Conservation (phyloP, 2,888 invertebrate species). For the Drosophila anomelani region DNA sequence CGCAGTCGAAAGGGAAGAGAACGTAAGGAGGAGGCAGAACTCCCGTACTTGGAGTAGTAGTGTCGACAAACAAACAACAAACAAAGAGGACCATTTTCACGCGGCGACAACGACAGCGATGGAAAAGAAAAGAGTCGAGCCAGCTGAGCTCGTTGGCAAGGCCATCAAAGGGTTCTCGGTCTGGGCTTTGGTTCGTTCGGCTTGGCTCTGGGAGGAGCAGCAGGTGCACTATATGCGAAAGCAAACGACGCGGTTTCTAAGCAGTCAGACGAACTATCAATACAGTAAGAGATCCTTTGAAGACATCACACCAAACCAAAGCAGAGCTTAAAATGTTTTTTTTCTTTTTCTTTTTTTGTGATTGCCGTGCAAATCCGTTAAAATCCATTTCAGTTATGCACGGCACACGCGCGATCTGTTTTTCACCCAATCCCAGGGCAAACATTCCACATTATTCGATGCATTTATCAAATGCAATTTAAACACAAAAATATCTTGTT, state of each 20-base stretch:
- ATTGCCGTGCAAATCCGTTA: conserved; percentile 13
- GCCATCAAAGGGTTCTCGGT: conserved; percentile 35
- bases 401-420: conserved; percentile 21
- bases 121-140: conserved; percentile 32
- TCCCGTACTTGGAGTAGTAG: conserved; percentile 28
- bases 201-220: conserved; percentile 10
- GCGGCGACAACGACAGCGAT: conserved; percentile 51
- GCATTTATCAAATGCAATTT: conserved; percentile 60
- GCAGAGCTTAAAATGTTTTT: conserved; percentile 5
- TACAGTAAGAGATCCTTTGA: conserved; percentile 46
- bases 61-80: conserved; percentile 75
- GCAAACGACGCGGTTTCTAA: conserved; percentile 50
- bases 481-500: conserved; percentile 29
- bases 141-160: conserved; percentile 60
- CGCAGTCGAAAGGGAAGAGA: conserved; percentile 5
- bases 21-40: background rate
- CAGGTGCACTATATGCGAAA: conserved; percentile 60
- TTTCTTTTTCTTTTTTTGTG: conserved; percentile 1
- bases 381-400: conserved; percentile 28
- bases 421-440: conserved; percentile 8
- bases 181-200: background rate
- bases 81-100: conserved; percentile 73
- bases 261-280: conserved; percentile 66
- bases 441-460: conserved; percentile 42
- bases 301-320: background rate